These are phyloP conservation scores for Amblyopsis rosae DNA, from an alignment of 2,113 vertebrate species.

Conservation along the genomic window DNA sequence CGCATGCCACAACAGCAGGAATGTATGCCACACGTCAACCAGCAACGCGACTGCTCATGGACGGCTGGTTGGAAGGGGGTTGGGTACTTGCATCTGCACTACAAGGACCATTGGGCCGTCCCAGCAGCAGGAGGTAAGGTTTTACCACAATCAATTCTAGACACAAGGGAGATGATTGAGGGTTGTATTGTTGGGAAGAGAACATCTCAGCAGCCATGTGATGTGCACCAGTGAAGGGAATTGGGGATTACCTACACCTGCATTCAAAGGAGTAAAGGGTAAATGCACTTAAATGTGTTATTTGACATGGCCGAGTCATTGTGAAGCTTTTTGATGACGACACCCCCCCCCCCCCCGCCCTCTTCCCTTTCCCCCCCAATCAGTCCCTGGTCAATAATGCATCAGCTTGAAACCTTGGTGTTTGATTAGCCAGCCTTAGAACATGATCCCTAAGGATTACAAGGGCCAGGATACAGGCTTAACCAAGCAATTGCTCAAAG, in stretches of 20 bases:
- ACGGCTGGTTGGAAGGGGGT: neutral
- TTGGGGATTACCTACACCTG: slow-evolving; percentile 25
- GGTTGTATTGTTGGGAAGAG: neutral
- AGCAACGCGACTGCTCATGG: slow-evolving; percentile 26
- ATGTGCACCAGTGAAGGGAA: neutral
- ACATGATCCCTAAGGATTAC: slow-evolving; percentile 42
- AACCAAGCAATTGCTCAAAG: slow-evolving; percentile 9
- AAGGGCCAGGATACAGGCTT: slow-evolving; percentile 9
- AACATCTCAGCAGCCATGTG: slow-evolving; percentile 5
- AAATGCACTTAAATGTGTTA: slow-evolving; percentile 30
- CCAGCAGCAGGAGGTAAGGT: neutral
- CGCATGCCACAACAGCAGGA: slow-evolving; percentile 40
- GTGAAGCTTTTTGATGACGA: slow-evolving; percentile 43
- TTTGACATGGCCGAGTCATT: slow-evolving; percentile 34
- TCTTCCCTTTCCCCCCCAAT: neutral
- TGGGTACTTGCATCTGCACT: slow-evolving; percentile 25
- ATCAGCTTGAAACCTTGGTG: slow-evolving; percentile 40
- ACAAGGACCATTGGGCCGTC: neutral
- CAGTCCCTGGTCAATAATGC: slow-evolving; percentile 57
- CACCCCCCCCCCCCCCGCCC: slow-evolving; percentile 10
- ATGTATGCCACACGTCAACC: neutral
- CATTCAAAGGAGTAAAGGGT: slow-evolving; percentile 27
- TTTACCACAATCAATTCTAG: neutral
- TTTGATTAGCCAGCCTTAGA: slow-evolving; percentile 50
- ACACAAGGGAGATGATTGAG: slow-evolving; percentile 4